Conservation (phyloP, 2,797 vertebrate genomes). For the Cossypha polioptera region DNA sequence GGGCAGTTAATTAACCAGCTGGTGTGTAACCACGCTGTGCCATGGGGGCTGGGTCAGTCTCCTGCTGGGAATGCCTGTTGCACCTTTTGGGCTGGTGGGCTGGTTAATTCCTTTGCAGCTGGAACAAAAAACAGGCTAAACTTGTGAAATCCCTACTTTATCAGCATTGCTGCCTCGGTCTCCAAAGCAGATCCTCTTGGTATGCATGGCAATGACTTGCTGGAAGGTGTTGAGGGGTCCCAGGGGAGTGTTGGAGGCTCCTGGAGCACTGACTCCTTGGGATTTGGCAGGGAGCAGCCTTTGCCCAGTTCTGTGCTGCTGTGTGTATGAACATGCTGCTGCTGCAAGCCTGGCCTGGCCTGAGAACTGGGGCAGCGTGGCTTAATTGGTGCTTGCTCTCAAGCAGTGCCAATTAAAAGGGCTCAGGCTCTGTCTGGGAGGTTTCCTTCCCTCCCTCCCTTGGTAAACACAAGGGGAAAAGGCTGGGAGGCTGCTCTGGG, state of each 20-base stretch:
- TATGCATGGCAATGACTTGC: rapidly evolving
- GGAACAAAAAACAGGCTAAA: background rate
- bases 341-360: background rate
- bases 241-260: rapidly evolving
- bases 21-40: rapidly evolving
- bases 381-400: conserved; percentile 39
- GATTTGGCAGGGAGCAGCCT: background rate
- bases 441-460: background rate
- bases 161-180: rapidly evolving
- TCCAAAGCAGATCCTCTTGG: background rate
- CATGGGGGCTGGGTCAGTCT: background rate
- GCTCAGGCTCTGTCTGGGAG: conserved; percentile 28
- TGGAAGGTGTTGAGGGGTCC: background rate
- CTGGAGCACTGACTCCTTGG: rapidly evolving
- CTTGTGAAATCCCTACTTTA: background rate
- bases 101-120: background rate
- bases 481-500: background rate
- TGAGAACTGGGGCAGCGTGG: conserved; percentile 33
- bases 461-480: background rate
- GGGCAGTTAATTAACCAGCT: background rate
- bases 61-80: background rate
- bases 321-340: background rate
- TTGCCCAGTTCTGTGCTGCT: background rate
- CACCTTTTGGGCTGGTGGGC: background rate
- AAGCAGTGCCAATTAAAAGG: conserved; percentile 39